phyloP scores from a whole-genome alignment of 1,140 invertebrate genomes.

The Procambarus virginalis region DNA sequence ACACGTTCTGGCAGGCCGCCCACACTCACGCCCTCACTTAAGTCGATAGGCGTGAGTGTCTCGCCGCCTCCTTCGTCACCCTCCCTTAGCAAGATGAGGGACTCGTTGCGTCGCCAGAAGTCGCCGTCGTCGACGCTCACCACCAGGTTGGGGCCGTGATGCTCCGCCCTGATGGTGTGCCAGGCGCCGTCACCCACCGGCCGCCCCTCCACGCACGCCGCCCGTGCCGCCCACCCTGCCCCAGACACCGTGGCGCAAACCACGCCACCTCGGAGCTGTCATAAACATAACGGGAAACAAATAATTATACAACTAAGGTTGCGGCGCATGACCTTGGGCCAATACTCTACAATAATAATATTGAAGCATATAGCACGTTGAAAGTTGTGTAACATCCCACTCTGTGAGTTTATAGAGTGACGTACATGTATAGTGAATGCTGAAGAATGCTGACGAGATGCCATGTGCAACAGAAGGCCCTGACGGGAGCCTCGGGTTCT shows the following conservation, averaged over 20 bases:
- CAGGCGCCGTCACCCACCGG: constrained; percentile 34
- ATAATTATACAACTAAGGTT: neutral
- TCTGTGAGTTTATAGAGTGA: neutral
- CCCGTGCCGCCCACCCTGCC: neutral
- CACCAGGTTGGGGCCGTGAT: constrained; percentile 33
- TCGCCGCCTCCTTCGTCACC: neutral
- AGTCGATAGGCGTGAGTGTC: neutral
- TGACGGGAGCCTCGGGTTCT: constrained; percentile 4
- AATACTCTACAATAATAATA: neutral
- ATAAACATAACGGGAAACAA: neutral
- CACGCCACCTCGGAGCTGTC: constrained; percentile 36
- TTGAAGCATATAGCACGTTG: neutral
- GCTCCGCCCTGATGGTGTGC: constrained; percentile 40
- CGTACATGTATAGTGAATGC: constrained; percentile 30
- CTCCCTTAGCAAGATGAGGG: neutral
- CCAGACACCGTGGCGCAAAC: constrained; percentile 27
- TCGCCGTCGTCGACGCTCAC: constrained; percentile 40
- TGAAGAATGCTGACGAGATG: neutral
- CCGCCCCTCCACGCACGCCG: constrained; percentile 29
- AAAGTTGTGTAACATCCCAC: neutral
- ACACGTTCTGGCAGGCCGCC: constrained; percentile 16
- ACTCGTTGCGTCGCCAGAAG: constrained; percentile 28
- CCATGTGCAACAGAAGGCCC: constrained; percentile 36
- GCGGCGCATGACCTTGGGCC: neutral
- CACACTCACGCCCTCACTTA: constrained; percentile 1